phyloP scores from a whole-genome alignment of 2,113 vertebrate genomes.

The Gambusia affinis region DNA sequence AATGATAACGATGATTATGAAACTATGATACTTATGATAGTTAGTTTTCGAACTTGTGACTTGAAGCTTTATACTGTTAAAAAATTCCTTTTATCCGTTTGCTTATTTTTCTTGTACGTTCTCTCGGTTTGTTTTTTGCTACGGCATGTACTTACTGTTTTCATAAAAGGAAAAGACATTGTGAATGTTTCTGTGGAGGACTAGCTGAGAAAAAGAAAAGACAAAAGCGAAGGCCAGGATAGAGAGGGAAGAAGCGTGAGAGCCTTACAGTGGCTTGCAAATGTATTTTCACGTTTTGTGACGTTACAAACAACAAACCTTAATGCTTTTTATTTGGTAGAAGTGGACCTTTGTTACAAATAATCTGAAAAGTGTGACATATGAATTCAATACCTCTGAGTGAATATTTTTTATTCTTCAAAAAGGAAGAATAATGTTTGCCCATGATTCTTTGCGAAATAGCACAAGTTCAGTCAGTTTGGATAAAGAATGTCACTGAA shows the following conservation, averaged over 20 bases:
- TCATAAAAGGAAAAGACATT: conserved; percentile 88
- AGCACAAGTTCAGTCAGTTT: neutral
- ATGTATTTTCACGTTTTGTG: neutral
- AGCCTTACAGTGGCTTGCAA: neutral
- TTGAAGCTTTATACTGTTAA: conserved; percentile 99
- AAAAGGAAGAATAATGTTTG: neutral
- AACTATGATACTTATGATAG: conserved; percentile 89
- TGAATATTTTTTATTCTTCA: neutral
- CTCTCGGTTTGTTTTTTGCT: conserved; percentile 81
- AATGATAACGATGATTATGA: conserved; percentile 83
- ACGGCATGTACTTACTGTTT: conserved; percentile 89
- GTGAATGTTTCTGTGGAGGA: conserved; percentile 88
- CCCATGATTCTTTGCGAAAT: neutral
- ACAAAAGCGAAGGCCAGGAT: conserved; percentile 55
- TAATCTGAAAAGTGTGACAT: no score
- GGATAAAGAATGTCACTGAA: neutral
- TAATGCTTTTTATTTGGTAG: neutral
- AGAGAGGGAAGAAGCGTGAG: conserved; percentile 7
- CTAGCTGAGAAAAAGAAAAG: conserved; percentile 63
- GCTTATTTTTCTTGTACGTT: conserved; percentile 77
- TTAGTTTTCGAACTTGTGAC: conserved; percentile 99
- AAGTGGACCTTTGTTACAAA: no score
- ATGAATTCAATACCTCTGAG: neutral
- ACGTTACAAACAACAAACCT: neutral
- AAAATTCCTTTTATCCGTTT: conserved; percentile 84